phyloP scores from a whole-genome alignment of 2,888 invertebrate species.

The Axea sp. region DNA sequence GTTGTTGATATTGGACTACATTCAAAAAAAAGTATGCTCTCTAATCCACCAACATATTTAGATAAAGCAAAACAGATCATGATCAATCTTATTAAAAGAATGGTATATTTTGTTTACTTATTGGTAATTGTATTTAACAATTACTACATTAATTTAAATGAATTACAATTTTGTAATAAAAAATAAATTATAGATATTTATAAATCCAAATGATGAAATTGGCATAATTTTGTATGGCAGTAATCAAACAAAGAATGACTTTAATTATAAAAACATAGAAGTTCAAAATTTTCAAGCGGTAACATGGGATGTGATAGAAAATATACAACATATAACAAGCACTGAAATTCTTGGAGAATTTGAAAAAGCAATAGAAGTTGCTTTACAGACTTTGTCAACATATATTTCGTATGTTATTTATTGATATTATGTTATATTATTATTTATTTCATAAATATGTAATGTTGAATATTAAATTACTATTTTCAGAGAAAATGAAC shows the following conservation, averaged over 20 bases:
- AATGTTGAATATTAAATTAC: not conserved
- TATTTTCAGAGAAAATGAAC: constrained; percentile 1
- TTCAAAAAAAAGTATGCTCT: not conserved
- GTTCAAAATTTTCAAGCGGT: not conserved
- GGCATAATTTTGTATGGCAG: constrained; percentile 10
- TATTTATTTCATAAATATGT: not conserved
- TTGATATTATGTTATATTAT: not conserved
- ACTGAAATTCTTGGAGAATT: not conserved
- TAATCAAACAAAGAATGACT: not conserved
- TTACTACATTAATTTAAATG: no score
- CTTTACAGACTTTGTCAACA: not conserved
- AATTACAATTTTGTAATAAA: no score
- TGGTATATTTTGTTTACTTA: constrained; percentile 10
- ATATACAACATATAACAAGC: not conserved
- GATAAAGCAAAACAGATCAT: constrained; percentile 18
- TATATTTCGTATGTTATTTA: not conserved
- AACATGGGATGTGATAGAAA: constrained; percentile 3
- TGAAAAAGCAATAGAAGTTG: constrained; percentile 14
- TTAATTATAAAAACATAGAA: constrained; percentile 2
- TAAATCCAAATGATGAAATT: constrained; percentile 13
- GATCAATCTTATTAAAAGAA: constrained; percentile 15
- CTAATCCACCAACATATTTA: not conserved
- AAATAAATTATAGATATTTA: constrained; percentile 19
- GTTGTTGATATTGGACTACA: constrained; percentile 19
- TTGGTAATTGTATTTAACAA: no score